These are phyloP conservation scores for Gonioctena quinquepunctata DNA, from an alignment of 1,140 invertebrate genomes.

Conservation along the genomic window DNA sequence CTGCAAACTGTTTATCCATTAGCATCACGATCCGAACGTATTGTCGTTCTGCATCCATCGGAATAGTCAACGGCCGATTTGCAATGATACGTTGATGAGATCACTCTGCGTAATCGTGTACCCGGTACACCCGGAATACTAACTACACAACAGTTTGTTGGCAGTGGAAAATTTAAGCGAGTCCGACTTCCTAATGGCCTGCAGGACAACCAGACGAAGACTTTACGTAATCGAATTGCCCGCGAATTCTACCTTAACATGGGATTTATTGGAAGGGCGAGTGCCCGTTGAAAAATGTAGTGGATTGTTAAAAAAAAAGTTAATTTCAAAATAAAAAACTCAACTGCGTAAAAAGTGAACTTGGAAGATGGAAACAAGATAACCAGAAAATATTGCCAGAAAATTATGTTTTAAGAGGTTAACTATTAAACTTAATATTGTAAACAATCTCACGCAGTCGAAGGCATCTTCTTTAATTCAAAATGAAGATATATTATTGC, in stretches of 20 bases:
- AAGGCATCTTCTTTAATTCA: too few species aligned
- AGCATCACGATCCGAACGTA: constrained; percentile 8
- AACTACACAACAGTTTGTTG: constrained; percentile 3
- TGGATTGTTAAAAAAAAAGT: too few species aligned
- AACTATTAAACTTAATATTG: too few species aligned
- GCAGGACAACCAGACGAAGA: background rate
- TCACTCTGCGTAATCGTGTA: background rate
- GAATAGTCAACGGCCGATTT: constrained; percentile 12
- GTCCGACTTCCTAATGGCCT: background rate
- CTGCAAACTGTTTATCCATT: background rate
- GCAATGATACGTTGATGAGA: constrained; percentile 14
- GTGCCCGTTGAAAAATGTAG: background rate
- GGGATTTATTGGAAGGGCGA: background rate
- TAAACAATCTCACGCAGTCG: too few species aligned
- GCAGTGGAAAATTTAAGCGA: background rate
- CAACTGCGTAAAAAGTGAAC: too few species aligned
- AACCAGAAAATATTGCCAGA: too few species aligned
- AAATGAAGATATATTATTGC: too few species aligned
- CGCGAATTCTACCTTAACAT: background rate
- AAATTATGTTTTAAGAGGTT: too few species aligned
- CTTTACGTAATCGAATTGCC: background rate
- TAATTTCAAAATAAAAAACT: too few species aligned
- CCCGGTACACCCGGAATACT: constrained; percentile 7
- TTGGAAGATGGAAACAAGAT: too few species aligned
- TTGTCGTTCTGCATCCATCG: background rate